Conservation (phyloP, 2,888 invertebrate species). For the Keiferia lycopersicella region DNA sequence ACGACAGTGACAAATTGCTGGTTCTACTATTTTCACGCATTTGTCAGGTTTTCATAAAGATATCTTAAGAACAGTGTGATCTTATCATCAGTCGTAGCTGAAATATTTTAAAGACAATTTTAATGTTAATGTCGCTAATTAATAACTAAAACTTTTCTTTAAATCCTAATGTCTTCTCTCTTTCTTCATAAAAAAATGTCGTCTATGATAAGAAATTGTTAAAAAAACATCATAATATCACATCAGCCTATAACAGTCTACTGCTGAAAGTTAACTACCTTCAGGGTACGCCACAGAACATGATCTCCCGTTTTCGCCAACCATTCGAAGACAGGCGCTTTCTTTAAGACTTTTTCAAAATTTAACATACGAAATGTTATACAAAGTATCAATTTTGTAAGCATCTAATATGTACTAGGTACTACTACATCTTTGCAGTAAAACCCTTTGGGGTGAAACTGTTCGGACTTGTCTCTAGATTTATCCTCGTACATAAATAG, state of each 20-base stretch:
- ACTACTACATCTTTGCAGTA: neutral
- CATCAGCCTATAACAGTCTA: too few relatives aligned
- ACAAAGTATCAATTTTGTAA: too few relatives aligned
- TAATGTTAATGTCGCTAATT: neutral
- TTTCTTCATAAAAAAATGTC: neutral
- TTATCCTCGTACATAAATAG: slow-evolving; percentile 9
- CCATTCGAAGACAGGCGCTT: too few relatives aligned
- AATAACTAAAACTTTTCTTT: neutral
- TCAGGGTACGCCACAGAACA: too few relatives aligned
- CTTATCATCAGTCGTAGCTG: slow-evolving; percentile 1
- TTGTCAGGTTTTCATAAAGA: neutral
- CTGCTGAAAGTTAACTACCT: too few relatives aligned
- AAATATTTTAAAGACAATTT: neutral
- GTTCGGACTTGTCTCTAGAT: neutral
- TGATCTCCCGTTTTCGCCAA: too few relatives aligned
- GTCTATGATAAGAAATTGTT: too few relatives aligned
- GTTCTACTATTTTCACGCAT: slow-evolving; percentile 5
- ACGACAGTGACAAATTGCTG: slow-evolving; percentile 22
- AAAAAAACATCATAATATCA: too few relatives aligned
- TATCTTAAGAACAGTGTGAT: neutral
- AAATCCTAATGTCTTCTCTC: neutral
- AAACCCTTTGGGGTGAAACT: neutral
- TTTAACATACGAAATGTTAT: too few relatives aligned
- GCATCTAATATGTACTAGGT: neutral
- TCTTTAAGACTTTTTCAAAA: too few relatives aligned